These are phyloP conservation scores for Diarsia mendica DNA, from an alignment of 2,888 invertebrate genomes.

Conservation along the genomic window DNA sequence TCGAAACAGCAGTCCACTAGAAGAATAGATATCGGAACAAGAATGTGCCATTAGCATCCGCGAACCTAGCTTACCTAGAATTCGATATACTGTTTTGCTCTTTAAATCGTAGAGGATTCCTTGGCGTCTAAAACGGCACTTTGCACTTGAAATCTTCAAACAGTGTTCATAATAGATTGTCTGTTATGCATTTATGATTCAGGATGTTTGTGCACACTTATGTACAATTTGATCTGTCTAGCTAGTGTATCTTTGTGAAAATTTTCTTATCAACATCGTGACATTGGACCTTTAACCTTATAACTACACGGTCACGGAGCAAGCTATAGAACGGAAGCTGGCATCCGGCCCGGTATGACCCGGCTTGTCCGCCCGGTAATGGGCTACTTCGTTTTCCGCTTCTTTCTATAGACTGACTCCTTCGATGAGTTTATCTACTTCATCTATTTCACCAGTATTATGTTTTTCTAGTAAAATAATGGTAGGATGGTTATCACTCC, in stretches of 20 bases:
- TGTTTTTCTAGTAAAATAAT: background rate
- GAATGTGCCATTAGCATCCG: conserved; percentile 2
- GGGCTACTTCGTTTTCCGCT: conserved; percentile 40
- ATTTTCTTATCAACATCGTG: background rate
- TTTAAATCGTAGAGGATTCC: background rate
- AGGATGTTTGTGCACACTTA: background rate
- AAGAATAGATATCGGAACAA: background rate
- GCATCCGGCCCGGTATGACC: conserved; percentile 51
- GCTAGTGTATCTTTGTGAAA: too few species aligned
- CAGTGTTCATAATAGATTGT: conserved; percentile 1
- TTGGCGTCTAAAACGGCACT: background rate
- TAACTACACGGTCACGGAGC: background rate
- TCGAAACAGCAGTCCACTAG: background rate
- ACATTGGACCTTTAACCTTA: conserved; percentile 16
- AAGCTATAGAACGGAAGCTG: conserved; percentile 30
- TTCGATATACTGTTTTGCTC: background rate
- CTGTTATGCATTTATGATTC: background rate
- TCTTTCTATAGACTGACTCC: conserved; percentile 12
- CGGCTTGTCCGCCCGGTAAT: conserved; percentile 49
- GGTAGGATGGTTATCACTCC: background rate
- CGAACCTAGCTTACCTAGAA: background rate
- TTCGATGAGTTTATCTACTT: background rate
- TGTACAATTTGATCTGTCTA: too few species aligned
- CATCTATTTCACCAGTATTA: background rate
- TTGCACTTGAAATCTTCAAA: background rate